Conservation (phyloP, 2,888 invertebrate genomes). For the Pristionchus exspectatus region DNA sequence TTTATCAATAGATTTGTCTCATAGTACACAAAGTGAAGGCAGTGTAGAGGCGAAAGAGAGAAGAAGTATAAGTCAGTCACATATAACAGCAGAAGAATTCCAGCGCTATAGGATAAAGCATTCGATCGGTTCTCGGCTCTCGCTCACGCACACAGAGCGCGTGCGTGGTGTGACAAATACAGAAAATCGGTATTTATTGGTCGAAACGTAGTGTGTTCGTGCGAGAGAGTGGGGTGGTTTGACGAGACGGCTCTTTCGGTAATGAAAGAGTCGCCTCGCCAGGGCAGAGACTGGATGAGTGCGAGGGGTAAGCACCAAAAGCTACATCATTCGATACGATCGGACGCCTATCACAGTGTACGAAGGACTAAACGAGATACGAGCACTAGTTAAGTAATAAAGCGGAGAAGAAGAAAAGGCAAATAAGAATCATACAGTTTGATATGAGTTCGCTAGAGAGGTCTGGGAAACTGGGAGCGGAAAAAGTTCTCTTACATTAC, state of each 20-base stretch:
- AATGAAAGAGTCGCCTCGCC: not conserved
- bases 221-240: not conserved
- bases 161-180: not conserved
- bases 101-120: conserved; percentile 41
- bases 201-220: not conserved
- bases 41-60: conserved; percentile 41
- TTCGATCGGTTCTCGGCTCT: conserved; percentile 4
- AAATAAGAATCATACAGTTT: conserved; percentile 43
- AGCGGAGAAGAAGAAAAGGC: not conserved
- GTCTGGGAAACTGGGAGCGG: not conserved
- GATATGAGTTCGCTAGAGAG: conserved; percentile 8
- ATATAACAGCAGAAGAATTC: conserved; percentile 3
- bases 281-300: not conserved
- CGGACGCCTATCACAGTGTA: conserved; percentile 14
- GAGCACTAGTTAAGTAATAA: conserved; percentile 26
- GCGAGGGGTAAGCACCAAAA: conserved; percentile 35
- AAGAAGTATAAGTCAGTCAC: not conserved
- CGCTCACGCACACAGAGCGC: not conserved
- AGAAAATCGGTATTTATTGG: conserved; percentile 29
- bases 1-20: conserved; percentile 3
- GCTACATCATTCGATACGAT: conserved; percentile 9
- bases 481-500: not conserved
- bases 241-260: not conserved
- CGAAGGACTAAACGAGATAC: conserved; percentile 35
- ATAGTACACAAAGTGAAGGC: conserved; percentile 34